Conservation (phyloP, 2,888 invertebrate genomes). For the Sinhomidia bicolor region DNA sequence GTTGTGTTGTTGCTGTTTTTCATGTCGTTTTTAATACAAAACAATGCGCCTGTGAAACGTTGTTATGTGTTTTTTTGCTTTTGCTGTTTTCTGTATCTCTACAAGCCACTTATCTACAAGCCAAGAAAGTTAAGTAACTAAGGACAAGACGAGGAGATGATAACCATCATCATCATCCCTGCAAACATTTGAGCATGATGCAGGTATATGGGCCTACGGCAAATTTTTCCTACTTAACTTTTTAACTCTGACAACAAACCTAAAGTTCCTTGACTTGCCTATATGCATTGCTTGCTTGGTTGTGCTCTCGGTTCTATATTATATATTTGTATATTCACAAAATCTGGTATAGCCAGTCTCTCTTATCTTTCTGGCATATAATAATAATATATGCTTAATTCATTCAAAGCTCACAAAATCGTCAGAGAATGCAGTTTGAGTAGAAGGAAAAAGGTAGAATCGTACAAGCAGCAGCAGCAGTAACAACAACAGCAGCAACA, state of each 20-base stretch:
- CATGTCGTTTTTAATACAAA: background rate
- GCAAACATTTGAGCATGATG: background rate
- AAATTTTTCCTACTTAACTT: conserved; percentile 58
- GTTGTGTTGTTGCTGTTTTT: no score
- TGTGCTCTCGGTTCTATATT: background rate
- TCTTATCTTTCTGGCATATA: no score
- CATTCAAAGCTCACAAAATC: background rate
- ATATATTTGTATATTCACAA: background rate
- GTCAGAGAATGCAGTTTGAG: background rate
- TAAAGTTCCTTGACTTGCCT: conserved; percentile 77
- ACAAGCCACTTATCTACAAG: background rate
- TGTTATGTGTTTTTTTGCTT: background rate
- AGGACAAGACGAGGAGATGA: background rate
- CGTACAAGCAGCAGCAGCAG: no score
- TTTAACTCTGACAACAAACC: conserved; percentile 35
- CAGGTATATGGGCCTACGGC: conserved; percentile 47
- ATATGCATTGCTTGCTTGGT: background rate
- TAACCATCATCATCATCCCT: background rate
- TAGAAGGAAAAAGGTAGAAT: background rate
- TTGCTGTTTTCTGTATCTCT: no score
- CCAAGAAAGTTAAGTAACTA: background rate
- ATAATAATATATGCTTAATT: no score
- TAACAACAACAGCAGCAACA: no score
- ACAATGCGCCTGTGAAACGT: background rate
- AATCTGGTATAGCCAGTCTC: background rate